phyloP scores from a whole-genome alignment of 2,113 vertebrate species.

The Elephantulus edwardii region DNA sequence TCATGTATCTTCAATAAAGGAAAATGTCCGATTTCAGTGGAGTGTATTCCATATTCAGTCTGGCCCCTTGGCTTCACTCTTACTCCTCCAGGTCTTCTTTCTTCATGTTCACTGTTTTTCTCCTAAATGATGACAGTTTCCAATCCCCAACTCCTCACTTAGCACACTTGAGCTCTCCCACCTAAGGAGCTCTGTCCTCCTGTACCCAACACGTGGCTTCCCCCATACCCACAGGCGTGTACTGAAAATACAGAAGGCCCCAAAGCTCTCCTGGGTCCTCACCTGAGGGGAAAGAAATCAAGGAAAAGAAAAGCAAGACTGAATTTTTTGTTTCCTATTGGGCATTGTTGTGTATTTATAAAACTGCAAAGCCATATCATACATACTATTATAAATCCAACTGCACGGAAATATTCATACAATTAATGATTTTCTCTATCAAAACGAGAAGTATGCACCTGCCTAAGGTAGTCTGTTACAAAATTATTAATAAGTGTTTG shows the following conservation, averaged over 20 bases:
- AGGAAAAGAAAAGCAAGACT: conserved; percentile 37
- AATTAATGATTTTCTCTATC: conserved; percentile 26
- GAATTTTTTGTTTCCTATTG: not conserved
- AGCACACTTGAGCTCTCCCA: not conserved
- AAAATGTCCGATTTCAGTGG: not conserved
- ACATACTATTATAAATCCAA: not conserved
- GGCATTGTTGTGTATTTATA: conserved; percentile 27
- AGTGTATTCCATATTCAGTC: no score
- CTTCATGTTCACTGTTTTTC: not conserved
- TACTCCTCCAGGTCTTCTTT: not conserved
- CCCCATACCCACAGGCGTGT: not conserved
- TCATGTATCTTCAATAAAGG: not conserved
- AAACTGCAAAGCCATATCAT: not conserved
- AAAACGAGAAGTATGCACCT: not conserved
- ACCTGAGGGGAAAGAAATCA: conserved; percentile 18
- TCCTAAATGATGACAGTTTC: not conserved
- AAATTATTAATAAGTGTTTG: conserved; percentile 21
- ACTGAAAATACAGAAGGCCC: not conserved
- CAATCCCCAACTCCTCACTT: rapidly evolving
- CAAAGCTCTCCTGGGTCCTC: not conserved
- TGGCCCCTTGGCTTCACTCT: not conserved
- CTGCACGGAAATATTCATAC: conserved; percentile 13
- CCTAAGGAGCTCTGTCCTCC: not conserved
- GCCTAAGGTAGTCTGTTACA: not conserved
- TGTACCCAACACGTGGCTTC: not conserved